Evolutionary conservation across 1,140 invertebrate genomes (phyloP).

Genomic region (Calycopis cecrops): DNA sequence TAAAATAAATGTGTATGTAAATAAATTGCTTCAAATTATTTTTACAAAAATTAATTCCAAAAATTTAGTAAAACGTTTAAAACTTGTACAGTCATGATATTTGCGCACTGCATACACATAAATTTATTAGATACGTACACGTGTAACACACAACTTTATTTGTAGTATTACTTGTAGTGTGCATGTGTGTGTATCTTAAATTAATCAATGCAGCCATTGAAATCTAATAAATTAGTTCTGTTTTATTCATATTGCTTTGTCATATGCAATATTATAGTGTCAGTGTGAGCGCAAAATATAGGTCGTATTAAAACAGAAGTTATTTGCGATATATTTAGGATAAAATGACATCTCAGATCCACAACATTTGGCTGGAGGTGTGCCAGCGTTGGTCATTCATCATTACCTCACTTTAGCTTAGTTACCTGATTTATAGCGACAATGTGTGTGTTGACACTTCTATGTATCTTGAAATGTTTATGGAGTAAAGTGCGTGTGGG

Average conservation of each 20-base stretch:
- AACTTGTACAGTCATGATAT: too few species aligned
- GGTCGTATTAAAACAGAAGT: slow-evolving; percentile 9
- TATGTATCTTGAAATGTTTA: slow-evolving; percentile 7
- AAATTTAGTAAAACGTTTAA: too few species aligned
- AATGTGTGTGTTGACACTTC: background rate
- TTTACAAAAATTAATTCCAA: too few species aligned
- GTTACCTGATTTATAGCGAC: slow-evolving; percentile 10
- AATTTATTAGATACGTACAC: too few species aligned
- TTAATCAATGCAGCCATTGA: too few species aligned
- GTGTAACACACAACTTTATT: too few species aligned
- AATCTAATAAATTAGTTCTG: background rate
- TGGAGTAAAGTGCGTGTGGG: background rate
- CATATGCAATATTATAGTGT: slow-evolving; percentile 5
- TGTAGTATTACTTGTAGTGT: too few species aligned
- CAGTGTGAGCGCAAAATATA: slow-evolving; percentile 4
- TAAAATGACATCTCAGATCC: slow-evolving; percentile 21
- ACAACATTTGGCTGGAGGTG: slow-evolving; percentile 25
- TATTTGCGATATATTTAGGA: slow-evolving; percentile 8
- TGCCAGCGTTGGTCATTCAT: slow-evolving; percentile 25
- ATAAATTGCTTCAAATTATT: too few species aligned
- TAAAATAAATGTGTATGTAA: too few species aligned
- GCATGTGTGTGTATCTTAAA: too few species aligned
- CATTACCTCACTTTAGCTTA: slow-evolving; percentile 19
- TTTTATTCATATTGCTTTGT: slow-evolving; percentile 1
- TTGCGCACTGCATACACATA: too few species aligned